A percentile compares a stretch with the other conserved stretches of the same genome.
phyloP scores from a whole-genome alignment of 2,797 vertebrate species.

The Arctocebus calabarensis region DNA sequence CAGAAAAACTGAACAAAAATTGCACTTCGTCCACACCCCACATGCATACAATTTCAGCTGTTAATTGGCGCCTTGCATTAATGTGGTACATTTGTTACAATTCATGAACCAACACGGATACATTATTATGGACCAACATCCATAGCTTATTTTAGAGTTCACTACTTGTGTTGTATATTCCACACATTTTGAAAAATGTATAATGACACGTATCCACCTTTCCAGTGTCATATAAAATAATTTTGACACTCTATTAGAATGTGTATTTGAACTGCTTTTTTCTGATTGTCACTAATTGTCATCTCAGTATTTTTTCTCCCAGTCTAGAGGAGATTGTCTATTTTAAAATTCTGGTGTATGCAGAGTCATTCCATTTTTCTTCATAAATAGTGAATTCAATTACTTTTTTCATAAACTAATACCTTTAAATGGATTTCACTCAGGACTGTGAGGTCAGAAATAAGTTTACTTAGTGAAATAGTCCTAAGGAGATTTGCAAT shows the following conservation, averaged over 20 bases:
- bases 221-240: background rate
- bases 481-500: background rate
- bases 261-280: conserved; percentile 43
- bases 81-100: background rate
- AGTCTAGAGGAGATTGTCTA: background rate
- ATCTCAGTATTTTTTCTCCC: background rate
- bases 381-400: conserved; percentile 67
- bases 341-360: conserved; percentile 33
- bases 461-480: conserved; percentile 65
- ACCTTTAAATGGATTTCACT: conserved; percentile 52
- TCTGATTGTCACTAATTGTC: background rate
- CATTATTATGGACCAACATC: background rate
- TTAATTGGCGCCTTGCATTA: background rate
- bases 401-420: conserved; percentile 63
- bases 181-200: background rate
- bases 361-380: conserved; percentile 48
- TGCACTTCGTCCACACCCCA: background rate
- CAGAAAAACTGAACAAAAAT: background rate
- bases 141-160: background rate
- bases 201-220: background rate
- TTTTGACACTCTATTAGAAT: background rate
- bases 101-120: background rate
- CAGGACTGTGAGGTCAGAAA: conserved; percentile 54
- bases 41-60: too few relatives aligned
- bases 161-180: background rate